Evolutionary conservation across 2,113 vertebrate genomes (phyloP).

Genomic region (Serinus canaria): DNA sequence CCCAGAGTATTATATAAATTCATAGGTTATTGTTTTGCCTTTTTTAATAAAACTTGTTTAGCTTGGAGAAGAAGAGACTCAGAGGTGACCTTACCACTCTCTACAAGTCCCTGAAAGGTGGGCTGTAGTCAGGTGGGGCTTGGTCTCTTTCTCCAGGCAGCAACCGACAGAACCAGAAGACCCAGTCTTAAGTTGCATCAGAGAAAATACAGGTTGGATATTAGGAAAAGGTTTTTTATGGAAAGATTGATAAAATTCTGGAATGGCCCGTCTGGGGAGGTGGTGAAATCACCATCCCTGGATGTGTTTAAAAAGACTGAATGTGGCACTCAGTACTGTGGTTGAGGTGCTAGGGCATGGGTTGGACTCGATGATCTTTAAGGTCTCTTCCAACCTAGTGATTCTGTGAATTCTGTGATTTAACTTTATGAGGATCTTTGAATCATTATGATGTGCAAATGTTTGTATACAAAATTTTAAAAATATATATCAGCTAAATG

Average conservation of each 20-base stretch:
- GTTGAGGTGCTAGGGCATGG: not conserved
- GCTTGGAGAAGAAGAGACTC: not conserved
- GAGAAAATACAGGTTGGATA: not conserved
- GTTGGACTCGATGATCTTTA: not conserved
- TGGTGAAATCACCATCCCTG: no score
- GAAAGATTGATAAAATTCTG: not conserved
- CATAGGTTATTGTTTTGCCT: not conserved
- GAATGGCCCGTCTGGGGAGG: accelerated
- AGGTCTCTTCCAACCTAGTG: not conserved
- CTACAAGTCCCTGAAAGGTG: not conserved
- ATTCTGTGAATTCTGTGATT: not conserved
- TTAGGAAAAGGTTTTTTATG: not conserved
- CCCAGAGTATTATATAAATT: conserved; percentile 31
- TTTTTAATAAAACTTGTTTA: not conserved
- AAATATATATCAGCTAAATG: not conserved
- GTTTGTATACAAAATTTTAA: not conserved
- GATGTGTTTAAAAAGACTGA: not conserved
- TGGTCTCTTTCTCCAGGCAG: not conserved
- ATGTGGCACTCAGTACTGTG: not conserved
- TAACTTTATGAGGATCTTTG: not conserved
- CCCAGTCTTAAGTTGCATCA: accelerated
- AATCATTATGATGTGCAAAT: not conserved
- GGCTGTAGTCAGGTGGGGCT: not conserved
- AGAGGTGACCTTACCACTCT: not conserved
- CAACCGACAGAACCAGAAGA: not conserved